phyloP scores from a whole-genome alignment of 2,888 invertebrate species.

The Acleris sparsana region DNA sequence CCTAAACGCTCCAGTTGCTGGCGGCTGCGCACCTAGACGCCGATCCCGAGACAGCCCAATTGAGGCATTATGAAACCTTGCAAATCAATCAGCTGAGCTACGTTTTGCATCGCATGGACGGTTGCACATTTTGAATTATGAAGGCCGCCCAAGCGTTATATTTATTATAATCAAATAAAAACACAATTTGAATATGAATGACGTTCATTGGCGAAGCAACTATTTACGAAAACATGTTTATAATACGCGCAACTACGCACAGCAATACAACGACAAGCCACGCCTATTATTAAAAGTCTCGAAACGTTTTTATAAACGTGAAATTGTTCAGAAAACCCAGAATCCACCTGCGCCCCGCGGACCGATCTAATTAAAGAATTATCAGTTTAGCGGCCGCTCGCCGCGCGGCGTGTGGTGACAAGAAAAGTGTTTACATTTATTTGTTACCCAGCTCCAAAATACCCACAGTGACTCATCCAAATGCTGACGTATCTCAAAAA shows the following conservation, averaged over 20 bases:
- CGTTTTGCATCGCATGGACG: constrained; percentile 4
- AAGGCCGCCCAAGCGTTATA: constrained; percentile 2
- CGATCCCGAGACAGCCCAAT: constrained; percentile 26
- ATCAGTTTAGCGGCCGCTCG: constrained; percentile 56
- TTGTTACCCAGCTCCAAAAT: constrained; percentile 29
- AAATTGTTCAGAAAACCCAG: constrained; percentile 23
- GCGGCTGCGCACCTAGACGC: constrained; percentile 50
- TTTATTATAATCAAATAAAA: not conserved
- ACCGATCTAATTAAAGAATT: constrained; percentile 63
- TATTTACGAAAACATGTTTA: constrained; percentile 13
- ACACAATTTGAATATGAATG: constrained; percentile 6
- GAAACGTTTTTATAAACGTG: constrained; percentile 13
- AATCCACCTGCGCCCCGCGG: constrained; percentile 39
- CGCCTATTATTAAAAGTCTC: constrained; percentile 9
- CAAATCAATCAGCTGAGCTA: constrained; percentile 22
- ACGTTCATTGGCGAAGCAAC: constrained; percentile 6
- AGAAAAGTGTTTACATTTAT: constrained; percentile 32
- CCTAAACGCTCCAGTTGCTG: constrained; percentile 76
- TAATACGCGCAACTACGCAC: not conserved
- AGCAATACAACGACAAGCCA: too few relatives aligned
- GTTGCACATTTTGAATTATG: constrained; percentile 24
- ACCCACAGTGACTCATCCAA: constrained; percentile 34
- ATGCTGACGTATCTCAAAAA: constrained; percentile 67
- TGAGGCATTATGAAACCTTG: constrained; percentile 21
- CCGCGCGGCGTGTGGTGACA: constrained; percentile 39